Evolutionary conservation across 2,113 vertebrate species (phyloP).

Genomic region (Paraplagusia blochii): DNA sequence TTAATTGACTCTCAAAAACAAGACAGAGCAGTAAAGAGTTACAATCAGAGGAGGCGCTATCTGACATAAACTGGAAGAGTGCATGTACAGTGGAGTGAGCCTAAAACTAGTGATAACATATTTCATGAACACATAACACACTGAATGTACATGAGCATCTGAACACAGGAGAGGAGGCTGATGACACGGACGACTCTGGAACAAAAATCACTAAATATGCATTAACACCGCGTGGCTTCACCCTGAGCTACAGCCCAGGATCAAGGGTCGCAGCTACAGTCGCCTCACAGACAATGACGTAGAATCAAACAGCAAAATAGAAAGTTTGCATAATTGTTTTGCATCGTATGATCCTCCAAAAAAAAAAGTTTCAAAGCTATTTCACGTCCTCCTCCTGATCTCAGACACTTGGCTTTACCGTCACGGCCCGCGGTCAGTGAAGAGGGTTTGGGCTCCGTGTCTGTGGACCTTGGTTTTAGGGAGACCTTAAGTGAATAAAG

Average conservation of each 20-base stretch:
- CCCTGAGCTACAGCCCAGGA: constrained; percentile 65
- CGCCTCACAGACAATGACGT: constrained; percentile 77
- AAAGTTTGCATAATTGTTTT: constrained; percentile 81
- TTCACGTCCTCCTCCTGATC: constrained; percentile 30
- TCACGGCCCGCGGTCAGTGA: constrained; percentile 37
- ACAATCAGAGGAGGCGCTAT: constrained; percentile 48
- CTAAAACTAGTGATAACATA: constrained; percentile 47
- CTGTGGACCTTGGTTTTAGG: constrained; percentile 53
- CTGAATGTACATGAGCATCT: constrained; percentile 45
- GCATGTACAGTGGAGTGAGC: constrained; percentile 37
- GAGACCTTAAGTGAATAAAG: constrained; percentile 45
- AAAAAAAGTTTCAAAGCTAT: constrained; percentile 71
- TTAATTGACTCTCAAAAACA: constrained; percentile 1
- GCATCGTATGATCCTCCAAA: constrained; percentile 74
- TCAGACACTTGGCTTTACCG: constrained; percentile 25
- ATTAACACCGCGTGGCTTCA: constrained; percentile 63
- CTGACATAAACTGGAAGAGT: constrained; percentile 41
- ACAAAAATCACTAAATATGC: constrained; percentile 66
- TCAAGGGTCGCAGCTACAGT: constrained; percentile 68
- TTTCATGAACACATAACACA: constrained; percentile 44
- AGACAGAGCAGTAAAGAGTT: constrained; percentile 56
- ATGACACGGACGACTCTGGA: constrained; percentile 49
- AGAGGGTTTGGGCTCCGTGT: constrained; percentile 31
- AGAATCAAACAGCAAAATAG: constrained; percentile 73
- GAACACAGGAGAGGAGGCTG: constrained; percentile 43